These are phyloP conservation scores for Monomorium pharaonis DNA, from an alignment of 1,140 invertebrate species.

Conservation along the genomic window DNA sequence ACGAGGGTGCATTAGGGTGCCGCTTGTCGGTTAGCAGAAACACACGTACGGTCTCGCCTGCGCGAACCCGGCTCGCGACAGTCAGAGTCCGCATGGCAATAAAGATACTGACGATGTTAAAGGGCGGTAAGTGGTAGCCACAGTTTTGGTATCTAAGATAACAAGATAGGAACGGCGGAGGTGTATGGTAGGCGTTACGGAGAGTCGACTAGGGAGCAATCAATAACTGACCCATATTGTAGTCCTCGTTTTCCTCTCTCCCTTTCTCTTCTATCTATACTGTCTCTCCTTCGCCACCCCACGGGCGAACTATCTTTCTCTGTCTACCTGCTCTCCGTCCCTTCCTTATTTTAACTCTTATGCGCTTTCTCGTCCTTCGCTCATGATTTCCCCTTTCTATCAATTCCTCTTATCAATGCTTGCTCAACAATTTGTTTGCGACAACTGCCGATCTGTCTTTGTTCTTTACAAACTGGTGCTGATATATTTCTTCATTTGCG, in stretches of 20 bases:
- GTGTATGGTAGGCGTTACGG: constrained; percentile 77
- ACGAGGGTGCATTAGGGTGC: background rate
- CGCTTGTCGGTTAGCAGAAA: constrained; percentile 9
- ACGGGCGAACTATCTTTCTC: constrained; percentile 48
- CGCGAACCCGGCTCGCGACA: constrained; percentile 13
- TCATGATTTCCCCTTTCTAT: constrained; percentile 10
- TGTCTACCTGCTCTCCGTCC: background rate
- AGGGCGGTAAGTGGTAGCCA: constrained; percentile 63
- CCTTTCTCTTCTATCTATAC: constrained; percentile 64
- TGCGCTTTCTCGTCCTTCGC: constrained; percentile 2
- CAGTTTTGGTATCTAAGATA: constrained; percentile 76
- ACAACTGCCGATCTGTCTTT: background rate
- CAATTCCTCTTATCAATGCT: constrained; percentile 30
- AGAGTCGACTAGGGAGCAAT: constrained; percentile 82
- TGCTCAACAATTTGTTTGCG: constrained; percentile 4
- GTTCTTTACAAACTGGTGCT: background rate
- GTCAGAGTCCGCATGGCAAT: constrained; percentile 40
- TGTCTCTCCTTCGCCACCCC: constrained; percentile 37
- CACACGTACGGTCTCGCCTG: constrained; percentile 33
- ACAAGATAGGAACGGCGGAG: constrained; percentile 73
- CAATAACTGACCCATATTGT: constrained; percentile 86
- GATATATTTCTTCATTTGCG: background rate
- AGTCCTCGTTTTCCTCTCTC: constrained; percentile 76
- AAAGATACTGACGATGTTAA: constrained; percentile 49
- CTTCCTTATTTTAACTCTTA: constrained; percentile 3